phyloP scores from a whole-genome alignment of 2,797 vertebrate genomes.

The Sphenopsis melanotis region DNA sequence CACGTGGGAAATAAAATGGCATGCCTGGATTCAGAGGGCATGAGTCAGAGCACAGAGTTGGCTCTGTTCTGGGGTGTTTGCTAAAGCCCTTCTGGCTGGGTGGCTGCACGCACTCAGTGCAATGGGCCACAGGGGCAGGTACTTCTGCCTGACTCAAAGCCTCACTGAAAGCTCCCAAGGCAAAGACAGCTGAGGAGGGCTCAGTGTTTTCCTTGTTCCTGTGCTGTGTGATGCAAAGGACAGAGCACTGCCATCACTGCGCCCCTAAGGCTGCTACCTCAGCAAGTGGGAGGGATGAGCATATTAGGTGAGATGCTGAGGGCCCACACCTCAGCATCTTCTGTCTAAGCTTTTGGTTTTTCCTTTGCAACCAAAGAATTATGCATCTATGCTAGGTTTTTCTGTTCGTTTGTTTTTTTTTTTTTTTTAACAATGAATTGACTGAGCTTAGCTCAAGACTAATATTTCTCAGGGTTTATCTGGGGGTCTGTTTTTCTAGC shows the following conservation, averaged over 20 bases:
- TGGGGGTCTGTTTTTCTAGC: not conserved
- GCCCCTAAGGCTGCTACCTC: not conserved
- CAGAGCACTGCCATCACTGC: not conserved
- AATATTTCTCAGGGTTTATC: not conserved
- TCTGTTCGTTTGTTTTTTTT: not conserved
- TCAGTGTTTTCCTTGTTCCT: not conserved
- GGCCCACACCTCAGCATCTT: not conserved
- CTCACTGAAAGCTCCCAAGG: not conserved
- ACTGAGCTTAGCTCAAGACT: not conserved
- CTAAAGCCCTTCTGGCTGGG: not conserved
- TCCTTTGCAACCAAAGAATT: not conserved
- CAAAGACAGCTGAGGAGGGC: not conserved
- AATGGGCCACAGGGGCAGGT: not conserved
- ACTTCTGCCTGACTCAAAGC: not conserved
- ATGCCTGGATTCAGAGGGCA: slow-evolving; percentile 25
- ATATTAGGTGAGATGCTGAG: not conserved
- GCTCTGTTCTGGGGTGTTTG: not conserved
- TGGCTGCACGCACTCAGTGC: not conserved
- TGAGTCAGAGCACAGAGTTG: slow-evolving; percentile 13
- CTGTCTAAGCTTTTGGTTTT: not conserved
- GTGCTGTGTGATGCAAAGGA: not conserved
- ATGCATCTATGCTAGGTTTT: not conserved
- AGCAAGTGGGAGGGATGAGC: not conserved
- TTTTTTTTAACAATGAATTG: not conserved
- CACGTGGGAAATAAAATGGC: slow-evolving; percentile 46